These are phyloP conservation scores for Aramus guarauna DNA, from an alignment of 2,113 vertebrate genomes.

Conservation along the genomic window DNA sequence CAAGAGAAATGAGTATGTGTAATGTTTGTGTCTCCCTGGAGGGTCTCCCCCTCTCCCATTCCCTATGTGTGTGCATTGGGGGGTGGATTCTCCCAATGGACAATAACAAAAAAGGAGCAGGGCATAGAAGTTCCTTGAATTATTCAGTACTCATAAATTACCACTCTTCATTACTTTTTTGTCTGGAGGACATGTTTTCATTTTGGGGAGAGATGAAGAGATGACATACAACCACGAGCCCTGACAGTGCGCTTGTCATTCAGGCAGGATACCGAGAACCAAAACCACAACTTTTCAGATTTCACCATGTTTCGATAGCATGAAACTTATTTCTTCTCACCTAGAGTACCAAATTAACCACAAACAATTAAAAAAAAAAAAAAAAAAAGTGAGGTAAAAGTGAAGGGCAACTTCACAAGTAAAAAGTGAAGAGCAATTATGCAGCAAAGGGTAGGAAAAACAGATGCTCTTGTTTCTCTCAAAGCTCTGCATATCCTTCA, in stretches of 20 bases:
- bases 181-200: neutral
- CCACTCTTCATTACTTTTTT: neutral
- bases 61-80: neutral
- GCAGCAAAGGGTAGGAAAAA: neutral
- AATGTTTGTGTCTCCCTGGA: neutral
- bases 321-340: neutral
- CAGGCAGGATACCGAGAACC: neutral
- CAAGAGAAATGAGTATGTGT: neutral
- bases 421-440: neutral
- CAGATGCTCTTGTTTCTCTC: neutral
- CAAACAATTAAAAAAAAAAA: neutral
- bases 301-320: neutral
- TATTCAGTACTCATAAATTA: constrained; percentile 22
- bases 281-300: neutral
- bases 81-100: neutral
- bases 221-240: neutral
- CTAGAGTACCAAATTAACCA: neutral
- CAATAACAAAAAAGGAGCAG: neutral
- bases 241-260: neutral
- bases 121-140: neutral
- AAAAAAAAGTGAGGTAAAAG: too few relatives aligned
- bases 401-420: neutral
- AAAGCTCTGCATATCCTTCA: neutral
- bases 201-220: neutral
- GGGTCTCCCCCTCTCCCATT: neutral